Evolutionary conservation across 1,140 invertebrate genomes (phyloP), one percentile per base, ranked within the genome.

Genomic region (Cyclina sinensis): DNA sequence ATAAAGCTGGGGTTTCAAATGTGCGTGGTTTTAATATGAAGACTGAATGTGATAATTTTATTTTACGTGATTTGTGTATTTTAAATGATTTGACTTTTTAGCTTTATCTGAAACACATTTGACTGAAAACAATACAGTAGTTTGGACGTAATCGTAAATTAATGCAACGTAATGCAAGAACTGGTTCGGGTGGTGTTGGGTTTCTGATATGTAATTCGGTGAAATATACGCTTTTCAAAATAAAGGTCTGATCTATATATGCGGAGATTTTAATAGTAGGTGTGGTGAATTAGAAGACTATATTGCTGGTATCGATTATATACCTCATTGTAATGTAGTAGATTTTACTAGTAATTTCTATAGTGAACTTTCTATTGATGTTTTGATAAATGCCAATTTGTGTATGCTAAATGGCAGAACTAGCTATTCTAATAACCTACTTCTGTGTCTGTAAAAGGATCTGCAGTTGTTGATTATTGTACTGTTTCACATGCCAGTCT

Each of bases 231-330:
- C 16, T 3, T 35, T 21, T 74, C 70, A 74, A 24, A 74, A 74
- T 43, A 16, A n/a, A 12, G 70, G 43, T 24, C 35, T 43, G 12
- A 3, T 74, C n/a, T 43, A 11, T 39, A 9, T 74, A 9, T 74
- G 70, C 43, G 70, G 70, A 18, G 70, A 74, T 43, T 74, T 74
- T 74, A 74, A 74, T 74, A 43, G 70, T 74, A 39, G 70, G 43
- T 43, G 32, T 43, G 70, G 39, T 3, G 5, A 74, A 12, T 18
- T 48, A 16, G 30, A 18, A 43, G 43, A 74, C 43, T 74, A 9
- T 43, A 74, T 74, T n/a, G 7, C 12, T 18, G 70, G 70, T 43
- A 37, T 74, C n/a, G 43, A 39, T 74, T 2, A 11, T 4, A 30
- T 65, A 5, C 32, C 7, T 2, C 4, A 65, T 7, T 5, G 27